phyloP scores from a whole-genome alignment of 2,888 invertebrate species.

The Callinectes sapidus region DNA sequence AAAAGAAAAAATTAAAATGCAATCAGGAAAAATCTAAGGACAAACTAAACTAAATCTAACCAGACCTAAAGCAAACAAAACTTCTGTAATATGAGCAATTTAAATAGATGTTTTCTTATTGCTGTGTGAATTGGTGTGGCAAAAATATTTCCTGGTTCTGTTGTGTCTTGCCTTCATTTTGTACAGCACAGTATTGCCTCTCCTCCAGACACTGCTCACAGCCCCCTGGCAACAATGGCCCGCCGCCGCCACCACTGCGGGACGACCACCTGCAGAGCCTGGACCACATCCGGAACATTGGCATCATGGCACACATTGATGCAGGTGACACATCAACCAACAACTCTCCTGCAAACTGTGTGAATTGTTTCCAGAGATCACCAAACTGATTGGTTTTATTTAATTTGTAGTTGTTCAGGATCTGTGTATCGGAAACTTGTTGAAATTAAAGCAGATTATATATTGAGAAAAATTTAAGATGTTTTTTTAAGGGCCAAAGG shows the following conservation, averaged over 20 bases:
- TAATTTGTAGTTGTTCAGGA: not conserved
- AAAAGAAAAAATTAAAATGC: no score
- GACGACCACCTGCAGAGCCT: slow-evolving; percentile 38
- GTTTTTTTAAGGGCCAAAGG: not conserved
- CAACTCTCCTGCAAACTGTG: no score
- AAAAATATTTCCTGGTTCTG: no score
- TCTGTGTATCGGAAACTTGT: not conserved
- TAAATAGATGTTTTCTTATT: no score
- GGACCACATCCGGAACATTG: slow-evolving; percentile 84
- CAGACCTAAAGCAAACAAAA: no score
- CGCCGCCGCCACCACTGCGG: not conserved
- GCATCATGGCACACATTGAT: slow-evolving; percentile 95
- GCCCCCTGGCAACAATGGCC: not conserved
- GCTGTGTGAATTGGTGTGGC: no score
- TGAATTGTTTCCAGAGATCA: not conserved
- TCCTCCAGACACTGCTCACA: not conserved
- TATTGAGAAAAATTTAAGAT: not conserved
- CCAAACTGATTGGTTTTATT: not conserved
- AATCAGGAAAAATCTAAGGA: no score
- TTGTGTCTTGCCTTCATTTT: no score
- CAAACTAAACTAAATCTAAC: no score
- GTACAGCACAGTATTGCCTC: not conserved
- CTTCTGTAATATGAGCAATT: no score
- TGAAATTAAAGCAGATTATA: not conserved
- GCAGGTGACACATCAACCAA: slow-evolving; percentile 81